phyloP scores from a whole-genome alignment of 2,888 invertebrate genomes.

The Aethes cnicana region DNA sequence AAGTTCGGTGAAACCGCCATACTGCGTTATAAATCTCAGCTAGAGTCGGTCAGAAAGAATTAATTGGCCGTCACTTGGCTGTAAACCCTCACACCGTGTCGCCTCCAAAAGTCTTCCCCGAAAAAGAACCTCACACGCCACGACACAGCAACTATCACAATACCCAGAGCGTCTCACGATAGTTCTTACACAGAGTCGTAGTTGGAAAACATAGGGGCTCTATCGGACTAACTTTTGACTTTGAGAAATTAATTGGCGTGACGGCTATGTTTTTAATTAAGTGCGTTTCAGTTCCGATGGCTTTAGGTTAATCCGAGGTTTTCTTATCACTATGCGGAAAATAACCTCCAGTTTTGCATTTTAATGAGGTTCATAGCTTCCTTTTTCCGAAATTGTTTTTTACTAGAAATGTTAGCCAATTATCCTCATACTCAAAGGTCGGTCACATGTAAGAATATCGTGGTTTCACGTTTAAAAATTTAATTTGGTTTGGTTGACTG shows the following conservation, averaged over 20 bases:
- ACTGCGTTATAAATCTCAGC: slow-evolving; percentile 50
- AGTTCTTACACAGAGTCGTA: slow-evolving; percentile 34
- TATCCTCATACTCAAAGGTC: too few species aligned
- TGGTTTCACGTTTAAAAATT: too few species aligned
- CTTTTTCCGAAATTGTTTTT: slow-evolving; percentile 4
- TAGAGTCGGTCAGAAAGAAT: slow-evolving; percentile 59
- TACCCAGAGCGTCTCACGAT: slow-evolving; percentile 1
- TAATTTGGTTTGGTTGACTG: too few species aligned
- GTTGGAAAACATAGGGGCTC: slow-evolving; percentile 44
- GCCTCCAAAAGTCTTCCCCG: slow-evolving; percentile 47
- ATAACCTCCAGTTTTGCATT: slow-evolving; percentile 12
- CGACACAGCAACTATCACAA: slow-evolving; percentile 31
- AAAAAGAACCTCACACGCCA: slow-evolving; percentile 13
- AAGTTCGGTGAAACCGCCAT: slow-evolving; percentile 38
- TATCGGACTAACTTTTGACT: slow-evolving; percentile 59
- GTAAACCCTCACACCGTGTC: slow-evolving; percentile 65
- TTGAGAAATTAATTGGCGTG: slow-evolving; percentile 79
- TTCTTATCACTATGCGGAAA: slow-evolving; percentile 25
- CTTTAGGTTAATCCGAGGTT: slow-evolving; percentile 20
- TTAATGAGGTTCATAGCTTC: slow-evolving; percentile 7
- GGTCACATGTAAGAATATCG: too few species aligned
- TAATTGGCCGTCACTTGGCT: slow-evolving; percentile 60
- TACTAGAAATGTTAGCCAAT: too few species aligned
- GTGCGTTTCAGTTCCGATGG: slow-evolving; percentile 38
- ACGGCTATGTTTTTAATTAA: slow-evolving; percentile 70